Base-by-base conservation (phyloP, 1,140 invertebrate genomes). In the Helicoverpa zea region DNA sequence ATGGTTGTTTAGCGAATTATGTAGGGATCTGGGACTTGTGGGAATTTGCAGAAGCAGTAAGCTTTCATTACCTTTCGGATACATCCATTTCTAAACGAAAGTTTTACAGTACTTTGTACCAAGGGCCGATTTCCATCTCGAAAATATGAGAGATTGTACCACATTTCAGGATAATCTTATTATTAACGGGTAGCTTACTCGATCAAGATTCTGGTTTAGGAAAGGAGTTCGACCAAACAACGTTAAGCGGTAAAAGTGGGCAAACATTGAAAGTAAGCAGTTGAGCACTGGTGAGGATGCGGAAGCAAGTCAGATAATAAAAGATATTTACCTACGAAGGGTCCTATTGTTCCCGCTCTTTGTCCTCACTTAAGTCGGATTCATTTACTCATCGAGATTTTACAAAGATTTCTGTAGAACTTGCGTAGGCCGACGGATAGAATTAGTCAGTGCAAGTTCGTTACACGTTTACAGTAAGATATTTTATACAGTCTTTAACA, bases 311-410 rank as follows among this genome's bases (percentile, higher is more conserved):
- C 64, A 75, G 78, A 85, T 84, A 87, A 86, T 84, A 86, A 85
- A 85, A 80, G 83, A 84, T 86, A 84, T 88, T 89, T 23, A 23
- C 23, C 23, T 89, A 84, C 83, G 51, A 78, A 84, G 76, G 80
- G 72, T 58, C 58, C 76, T 81, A 86, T 84, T 84, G 82, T 84
- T 81, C 74, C 80, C 75, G 76, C 76, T 81, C 87, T 83, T 88
- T 85, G 83, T 86, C 74, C 80, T 54, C 54, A 76, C 76, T 81
- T 56, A 14, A 52, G 49, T 64, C 64, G 79, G 63, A 82, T 82
- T 73, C 84, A 81, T 84, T 83, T 84, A 74, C 79, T 61, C 58
- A 79, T 80, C 75, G 76, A 84, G 80, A 81, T 84, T 80, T 84
- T 84, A 80, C 82, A 84, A 76, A 83, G 66, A 61, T 61, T 81